Base-by-base conservation (phyloP, 2,113 vertebrate genomes). In the Cebidichthys violaceus region DNA sequence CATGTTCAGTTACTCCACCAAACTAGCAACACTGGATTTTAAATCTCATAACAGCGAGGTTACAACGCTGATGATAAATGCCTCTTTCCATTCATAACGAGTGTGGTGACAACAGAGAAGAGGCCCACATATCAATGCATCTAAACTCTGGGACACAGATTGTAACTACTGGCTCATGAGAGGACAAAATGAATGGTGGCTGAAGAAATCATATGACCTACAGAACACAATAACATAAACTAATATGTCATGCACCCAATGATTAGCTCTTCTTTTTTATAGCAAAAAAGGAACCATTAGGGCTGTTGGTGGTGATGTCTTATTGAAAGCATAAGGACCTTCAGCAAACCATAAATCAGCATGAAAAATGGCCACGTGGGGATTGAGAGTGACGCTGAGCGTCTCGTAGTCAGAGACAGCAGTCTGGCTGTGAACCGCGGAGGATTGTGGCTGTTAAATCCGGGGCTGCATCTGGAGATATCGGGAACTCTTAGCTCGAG, bases 41-140 rank as follows among this genome's bases (percentile, higher is more conserved):
- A 47, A 4, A n/a, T 90, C 61, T 85, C 41, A 70, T 37, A 54
- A 64, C 61, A 68, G 75, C 1, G 0, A 15, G 15, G 41, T 84
- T 65, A 77, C 67, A 60, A 47, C 77, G 59, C 27, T 54, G 68
- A 45, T 83, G 81, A 70, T 67, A 71, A 79, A 91, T 88, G 73
- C 65, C 79, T 82, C 65, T 39, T 65, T 82, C 15, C 61, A 43
- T 39, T 77, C 35, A 29, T 78, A 83, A 84, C 79, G 82, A 77
- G 43, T 24, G 27, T 77, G 55, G 73, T 76, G 86, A 88, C 75
- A 87, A 77, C 50, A 41, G n/a, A 67, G 39, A 61, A 9, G 31
- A 55, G 64, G 61, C 17, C 7, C n/a, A 76, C 79, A 88, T 88
- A 88, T 79, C 70, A 47, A 69, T 75, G 74, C 35, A 52, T 45